These are phyloP conservation scores for Sinocyclocheilus rhinocerous DNA, from an alignment of 2,113 vertebrate species.

Conservation along the genomic window DNA sequence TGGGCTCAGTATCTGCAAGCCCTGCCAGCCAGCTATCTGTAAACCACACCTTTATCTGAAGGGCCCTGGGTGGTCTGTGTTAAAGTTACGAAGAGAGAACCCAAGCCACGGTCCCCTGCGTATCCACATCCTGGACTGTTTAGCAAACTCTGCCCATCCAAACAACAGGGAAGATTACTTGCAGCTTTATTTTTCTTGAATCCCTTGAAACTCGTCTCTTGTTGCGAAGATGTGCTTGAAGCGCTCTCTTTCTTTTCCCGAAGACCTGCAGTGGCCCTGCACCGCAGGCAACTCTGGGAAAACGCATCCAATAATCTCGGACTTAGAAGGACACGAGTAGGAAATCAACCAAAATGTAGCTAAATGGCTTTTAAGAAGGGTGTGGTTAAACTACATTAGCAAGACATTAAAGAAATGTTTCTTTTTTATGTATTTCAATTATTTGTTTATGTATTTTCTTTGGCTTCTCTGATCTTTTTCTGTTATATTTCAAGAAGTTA, in stretches of 20 bases:
- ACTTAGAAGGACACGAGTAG: constrained; percentile 27
- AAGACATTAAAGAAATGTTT: constrained; percentile 18
- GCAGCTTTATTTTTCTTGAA: constrained; percentile 52
- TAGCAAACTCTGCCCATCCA: constrained; percentile 52
- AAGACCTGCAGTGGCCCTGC: constrained; percentile 36
- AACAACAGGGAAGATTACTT: constrained; percentile 54
- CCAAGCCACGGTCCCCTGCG: constrained; percentile 28
- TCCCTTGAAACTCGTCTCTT: constrained; percentile 21
- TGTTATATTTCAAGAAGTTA: neutral
- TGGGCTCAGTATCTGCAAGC: neutral
- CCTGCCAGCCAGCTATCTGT: constrained; percentile 38
- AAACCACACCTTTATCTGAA: constrained; percentile 35
- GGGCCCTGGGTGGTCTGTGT: constrained; percentile 52
- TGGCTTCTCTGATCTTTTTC: neutral
- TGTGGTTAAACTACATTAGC: neutral
- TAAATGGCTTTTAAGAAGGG: constrained; percentile 18
- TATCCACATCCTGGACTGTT: constrained; percentile 56
- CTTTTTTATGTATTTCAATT: neutral
- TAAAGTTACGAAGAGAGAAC: constrained; percentile 42
- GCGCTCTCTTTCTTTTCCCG: constrained; percentile 33
- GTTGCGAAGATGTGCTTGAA: constrained; percentile 38
- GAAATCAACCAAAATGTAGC: neutral
- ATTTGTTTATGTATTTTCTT: neutral
- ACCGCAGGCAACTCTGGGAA: constrained; percentile 49
- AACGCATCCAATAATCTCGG: constrained; percentile 13